Conservation (phyloP, 2,113 vertebrate species). For the Mirza zaza region DNA sequence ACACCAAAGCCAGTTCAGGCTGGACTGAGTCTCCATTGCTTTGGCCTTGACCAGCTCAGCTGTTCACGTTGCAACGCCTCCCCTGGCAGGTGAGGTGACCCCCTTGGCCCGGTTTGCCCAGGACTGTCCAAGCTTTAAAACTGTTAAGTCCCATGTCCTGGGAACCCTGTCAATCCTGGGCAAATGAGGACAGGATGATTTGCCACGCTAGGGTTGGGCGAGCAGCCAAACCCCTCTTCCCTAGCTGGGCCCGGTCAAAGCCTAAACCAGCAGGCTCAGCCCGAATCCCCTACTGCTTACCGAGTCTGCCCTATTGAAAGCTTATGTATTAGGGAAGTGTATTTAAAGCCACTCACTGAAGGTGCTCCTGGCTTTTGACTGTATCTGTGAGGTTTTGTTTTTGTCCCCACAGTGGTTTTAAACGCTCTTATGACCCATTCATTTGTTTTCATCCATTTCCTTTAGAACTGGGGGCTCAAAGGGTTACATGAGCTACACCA, state of each 20-base stretch:
- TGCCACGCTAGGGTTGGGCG: conserved; percentile 2
- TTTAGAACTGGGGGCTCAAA: not conserved
- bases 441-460: conserved; percentile 12
- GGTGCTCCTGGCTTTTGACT: not conserved
- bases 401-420: not conserved
- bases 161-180: not conserved
- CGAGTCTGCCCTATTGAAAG: conserved; percentile 5
- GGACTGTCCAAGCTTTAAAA: conserved; percentile 44
- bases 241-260: not conserved
- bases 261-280: not conserved
- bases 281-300: not conserved
- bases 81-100: not conserved
- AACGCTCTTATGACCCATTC: not conserved
- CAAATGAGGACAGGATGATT: conserved; percentile 28
- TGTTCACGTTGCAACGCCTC: not conserved
- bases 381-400: not conserved
- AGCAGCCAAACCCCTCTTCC: conserved; percentile 10
- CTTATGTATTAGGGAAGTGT: not conserved
- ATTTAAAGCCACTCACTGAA: conserved; percentile 16
- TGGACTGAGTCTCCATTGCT: not conserved
- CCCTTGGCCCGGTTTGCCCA: not conserved
- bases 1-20: not conserved
- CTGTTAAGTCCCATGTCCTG: not conserved
- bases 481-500: not conserved
- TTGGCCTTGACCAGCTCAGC: not conserved